phyloP scores from a whole-genome alignment of 2,113 vertebrate genomes.

The Engystomops pustulosus region DNA sequence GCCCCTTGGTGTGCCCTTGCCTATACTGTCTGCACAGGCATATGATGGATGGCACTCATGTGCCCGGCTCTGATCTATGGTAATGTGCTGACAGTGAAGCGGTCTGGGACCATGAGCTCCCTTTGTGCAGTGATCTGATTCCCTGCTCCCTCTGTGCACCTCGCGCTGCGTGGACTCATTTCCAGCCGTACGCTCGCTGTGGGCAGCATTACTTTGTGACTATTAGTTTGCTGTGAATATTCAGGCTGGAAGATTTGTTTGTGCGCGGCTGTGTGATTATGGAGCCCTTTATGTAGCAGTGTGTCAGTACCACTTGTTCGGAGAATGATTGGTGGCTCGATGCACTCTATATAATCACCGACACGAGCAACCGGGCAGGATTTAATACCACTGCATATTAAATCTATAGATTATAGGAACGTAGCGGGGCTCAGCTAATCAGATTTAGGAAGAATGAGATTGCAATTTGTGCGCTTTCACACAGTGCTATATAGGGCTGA shows the following conservation, averaged over 20 bases:
- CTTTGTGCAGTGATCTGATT: constrained; percentile 40
- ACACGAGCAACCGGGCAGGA: neutral
- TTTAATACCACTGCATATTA: neutral
- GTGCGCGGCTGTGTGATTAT: constrained; percentile 1
- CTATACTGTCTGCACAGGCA: constrained; percentile 22
- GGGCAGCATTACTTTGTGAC: constrained; percentile 13
- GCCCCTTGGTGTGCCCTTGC: neutral
- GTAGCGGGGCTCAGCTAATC: neutral
- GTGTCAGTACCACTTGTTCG: neutral
- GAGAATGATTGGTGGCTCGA: neutral
- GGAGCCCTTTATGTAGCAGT: neutral
- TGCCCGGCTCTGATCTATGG: constrained; percentile 9
- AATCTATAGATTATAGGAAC: neutral
- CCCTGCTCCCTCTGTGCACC: constrained; percentile 2
- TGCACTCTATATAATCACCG: neutral
- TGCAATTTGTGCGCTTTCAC: neutral
- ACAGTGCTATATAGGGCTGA: too few species aligned
- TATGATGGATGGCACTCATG: constrained; percentile 5
- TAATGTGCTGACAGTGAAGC: constrained; percentile 23
- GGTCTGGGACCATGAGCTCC: constrained; percentile 36
- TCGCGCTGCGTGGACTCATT: neutral
- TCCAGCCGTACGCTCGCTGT: constrained; percentile 19
- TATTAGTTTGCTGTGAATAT: constrained; percentile 29
- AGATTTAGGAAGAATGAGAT: neutral
- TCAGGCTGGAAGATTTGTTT: constrained; percentile 19